Base-by-base conservation (phyloP, 2,888 invertebrate species). In the Ornithoptera alexandrae region DNA sequence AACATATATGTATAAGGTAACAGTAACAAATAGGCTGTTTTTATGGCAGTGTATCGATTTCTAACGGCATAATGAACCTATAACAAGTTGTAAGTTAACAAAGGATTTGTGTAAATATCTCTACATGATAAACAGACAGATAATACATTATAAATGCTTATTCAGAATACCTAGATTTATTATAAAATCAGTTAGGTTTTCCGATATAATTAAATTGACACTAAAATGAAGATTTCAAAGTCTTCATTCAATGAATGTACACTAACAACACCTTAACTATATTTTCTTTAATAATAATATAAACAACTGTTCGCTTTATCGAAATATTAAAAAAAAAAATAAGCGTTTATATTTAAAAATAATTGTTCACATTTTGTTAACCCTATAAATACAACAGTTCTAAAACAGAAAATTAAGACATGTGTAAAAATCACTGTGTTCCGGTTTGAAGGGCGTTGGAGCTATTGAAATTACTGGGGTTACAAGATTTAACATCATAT, bases 1-100 rank as follows among this genome's bases (percentile, higher is more conserved):
- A 62, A 57, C 24, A 30, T 3, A 18, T 22, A 59, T 63, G 20
- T 22, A 59, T 63, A 63, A 1, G 36, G 39, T 63, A 66, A 69
- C 57, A 24, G 46, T 36, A 58, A 58, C 42, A 46, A 57, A 18
- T 42, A 67, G 12, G 57, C 57, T 58, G 10, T 58, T 57, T 20
- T 57, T 22, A 62, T 39, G 57, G 62, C 62, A 62, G 57, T 63
- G 56, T 5, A 18, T 61, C 42, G 36, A 39, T 20, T 42, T 39
- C n/a, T 39, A 61, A 20, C 61, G 36, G 39, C 10, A 20, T 10
- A 39, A 61, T 3, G 61, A 20, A 61, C n/a, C n/a, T 36, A 39
- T 42, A 15, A 15, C 12, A 15, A 15, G 46, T n/a, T n/a, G n/a
- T 46, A 46, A 7, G n/a, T 18, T n/a, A 53, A 53, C 53, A 53